Base-by-base conservation (phyloP, 2,888 invertebrate species). In the Leistus spinibarbis region DNA sequence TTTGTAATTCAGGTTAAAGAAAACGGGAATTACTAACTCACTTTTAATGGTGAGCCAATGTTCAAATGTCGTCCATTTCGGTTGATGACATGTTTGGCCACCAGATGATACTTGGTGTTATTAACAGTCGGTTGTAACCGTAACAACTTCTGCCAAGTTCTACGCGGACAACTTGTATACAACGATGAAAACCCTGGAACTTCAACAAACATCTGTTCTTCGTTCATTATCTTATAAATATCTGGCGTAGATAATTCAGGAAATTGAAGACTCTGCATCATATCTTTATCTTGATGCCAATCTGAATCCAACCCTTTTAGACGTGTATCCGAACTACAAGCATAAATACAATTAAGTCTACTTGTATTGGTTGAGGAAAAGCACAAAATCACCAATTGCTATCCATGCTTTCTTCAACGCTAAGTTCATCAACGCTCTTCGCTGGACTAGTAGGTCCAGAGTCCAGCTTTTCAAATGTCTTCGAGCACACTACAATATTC, bases 41-140 rank as follows among this genome's bases (percentile, higher is more conserved):
- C 94, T 90, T 93, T 92, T 56, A 95, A 83, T 0, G 95, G 95
- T 1, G 95, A 94, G 76, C 92, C 86, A 24, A 94, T 89, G 0
- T 89, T 88, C 60, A 95, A 90, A 3, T 83, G 85, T 76, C 87
- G 82, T 69, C 87, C 87, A 57, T 84, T 81, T 79, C 88, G 88
- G 77, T 90, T 89, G 3, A 89, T 90, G 9, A 54, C 22, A 27
- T 93, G 89, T 79, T 91, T 91, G 23, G 92, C 89, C 0, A 92
- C 89, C 69, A 94, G 86, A 83, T 93, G 90, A 84, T 94, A 93
- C 57, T 91, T 81, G 80, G 23, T 79, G 78, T 80, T 89, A 88
- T 84, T 88, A 87, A 64, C 76, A 78, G 88, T 87, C 0, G 92
- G 91, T 69, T 90, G 90, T 16, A 93, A 81, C 13, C 90, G 88